A percentile compares a stretch with the other conserved stretches of the same genome.
These are phyloP conservation scores for Myiotriccus ornatus DNA, from an alignment of 2,797 vertebrate genomes.

Conservation along the genomic window DNA sequence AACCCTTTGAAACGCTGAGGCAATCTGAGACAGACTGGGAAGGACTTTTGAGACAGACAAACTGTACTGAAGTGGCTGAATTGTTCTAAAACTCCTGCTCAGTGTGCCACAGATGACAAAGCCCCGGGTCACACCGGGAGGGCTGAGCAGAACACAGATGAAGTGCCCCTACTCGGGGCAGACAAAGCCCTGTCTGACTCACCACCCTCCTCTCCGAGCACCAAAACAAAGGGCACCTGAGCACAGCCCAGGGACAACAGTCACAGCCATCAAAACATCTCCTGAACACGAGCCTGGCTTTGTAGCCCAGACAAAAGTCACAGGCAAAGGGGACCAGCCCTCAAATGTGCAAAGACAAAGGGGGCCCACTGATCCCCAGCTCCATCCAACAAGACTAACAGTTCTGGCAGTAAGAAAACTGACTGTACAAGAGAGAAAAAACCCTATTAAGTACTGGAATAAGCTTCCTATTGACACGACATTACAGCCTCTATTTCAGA, in stretches of 20 bases:
- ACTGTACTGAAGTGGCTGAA: not conserved
- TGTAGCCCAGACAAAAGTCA: not conserved
- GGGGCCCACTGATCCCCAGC: not conserved
- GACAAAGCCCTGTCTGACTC: not conserved
- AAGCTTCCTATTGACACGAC: not conserved
- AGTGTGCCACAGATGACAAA: not conserved
- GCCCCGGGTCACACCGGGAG: accelerated
- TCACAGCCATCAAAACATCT: accelerated
- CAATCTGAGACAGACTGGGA: not conserved
- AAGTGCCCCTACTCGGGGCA: not conserved
- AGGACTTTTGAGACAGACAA: not conserved
- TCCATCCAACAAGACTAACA: not conserved
- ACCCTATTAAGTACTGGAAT: not conserved
- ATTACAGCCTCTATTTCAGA: not conserved
- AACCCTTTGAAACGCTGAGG: not conserved
- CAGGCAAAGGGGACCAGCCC: not conserved
- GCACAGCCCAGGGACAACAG: not conserved
- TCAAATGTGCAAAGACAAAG: not conserved
- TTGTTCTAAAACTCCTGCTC: not conserved
- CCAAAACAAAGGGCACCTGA: not conserved
- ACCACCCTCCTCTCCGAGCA: not conserved
- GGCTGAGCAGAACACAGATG: not conserved
- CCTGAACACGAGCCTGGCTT: not conserved
- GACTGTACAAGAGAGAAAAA: not conserved
- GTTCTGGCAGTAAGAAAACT: not conserved